Percentiles rank a stretch among this genome's conserved stretches.
Conservation (phyloP, 2,797 vertebrate genomes). For the Rallus crepitans region DNA sequence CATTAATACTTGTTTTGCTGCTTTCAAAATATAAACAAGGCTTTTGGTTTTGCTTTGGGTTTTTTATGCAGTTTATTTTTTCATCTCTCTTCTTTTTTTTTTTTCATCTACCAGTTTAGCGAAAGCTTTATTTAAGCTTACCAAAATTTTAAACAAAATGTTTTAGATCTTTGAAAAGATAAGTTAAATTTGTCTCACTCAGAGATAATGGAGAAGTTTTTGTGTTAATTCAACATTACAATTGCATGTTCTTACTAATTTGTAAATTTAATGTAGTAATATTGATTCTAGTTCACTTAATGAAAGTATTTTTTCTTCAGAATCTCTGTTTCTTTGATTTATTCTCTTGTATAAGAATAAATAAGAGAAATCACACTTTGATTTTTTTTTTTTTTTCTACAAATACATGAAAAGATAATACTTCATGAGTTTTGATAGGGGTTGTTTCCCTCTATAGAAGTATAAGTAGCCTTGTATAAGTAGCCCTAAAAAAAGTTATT, state of each 20-base stretch:
- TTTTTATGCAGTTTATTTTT: not conserved
- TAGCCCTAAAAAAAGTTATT: not conserved
- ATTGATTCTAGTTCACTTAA: not conserved
- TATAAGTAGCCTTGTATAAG: not conserved
- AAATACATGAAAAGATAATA: not conserved
- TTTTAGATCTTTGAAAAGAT: not conserved
- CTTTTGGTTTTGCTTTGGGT: not conserved
- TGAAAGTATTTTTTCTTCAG: not conserved
- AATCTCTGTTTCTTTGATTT: not conserved
- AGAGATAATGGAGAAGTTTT: not conserved
- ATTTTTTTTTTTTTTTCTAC: no score
- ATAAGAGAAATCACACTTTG: not conserved
- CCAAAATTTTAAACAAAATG: not conserved
- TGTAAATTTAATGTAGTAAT: not conserved
- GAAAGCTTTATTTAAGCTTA: not conserved
- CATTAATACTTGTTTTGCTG: not conserved
- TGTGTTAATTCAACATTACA: not conserved
- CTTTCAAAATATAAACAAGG: not conserved
- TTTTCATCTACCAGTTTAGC: not conserved
- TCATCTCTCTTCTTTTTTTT: not conserved
- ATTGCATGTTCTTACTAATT: not conserved
- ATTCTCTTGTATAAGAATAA: not conserved
- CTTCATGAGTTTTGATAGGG: accelerated
- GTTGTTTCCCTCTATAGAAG: accelerated
- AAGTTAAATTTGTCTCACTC: not conserved